Evolutionary conservation across 2,888 invertebrate species (phyloP).

Genomic region (Macrophya annulata): DNA sequence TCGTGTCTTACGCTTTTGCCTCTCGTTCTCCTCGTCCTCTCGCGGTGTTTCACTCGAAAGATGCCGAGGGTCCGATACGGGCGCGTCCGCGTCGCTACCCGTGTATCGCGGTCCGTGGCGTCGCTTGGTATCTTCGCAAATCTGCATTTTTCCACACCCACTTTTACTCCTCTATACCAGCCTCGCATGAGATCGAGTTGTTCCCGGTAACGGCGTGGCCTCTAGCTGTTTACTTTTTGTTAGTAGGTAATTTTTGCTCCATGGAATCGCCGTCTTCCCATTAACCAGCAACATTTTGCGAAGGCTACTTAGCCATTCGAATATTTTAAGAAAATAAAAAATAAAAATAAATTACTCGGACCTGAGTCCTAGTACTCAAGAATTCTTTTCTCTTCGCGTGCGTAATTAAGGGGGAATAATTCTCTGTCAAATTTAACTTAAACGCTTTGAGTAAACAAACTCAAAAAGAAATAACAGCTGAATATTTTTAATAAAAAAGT

Average conservation of each 20-base stretch:
- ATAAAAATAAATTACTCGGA: background rate
- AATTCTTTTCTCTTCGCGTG: background rate
- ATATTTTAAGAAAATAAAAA: constrained; percentile 4
- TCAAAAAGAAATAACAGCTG: background rate
- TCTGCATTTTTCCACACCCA: constrained; percentile 61
- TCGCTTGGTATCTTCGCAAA: constrained; percentile 62
- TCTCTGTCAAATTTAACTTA: background rate
- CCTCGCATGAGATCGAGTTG: constrained; percentile 48
- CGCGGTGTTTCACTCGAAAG: constrained; percentile 61
- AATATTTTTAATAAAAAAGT: background rate
- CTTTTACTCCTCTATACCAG: constrained; percentile 45
- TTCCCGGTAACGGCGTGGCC: constrained; percentile 53
- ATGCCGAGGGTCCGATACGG: constrained; percentile 70
- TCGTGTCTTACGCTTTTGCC: constrained; percentile 54
- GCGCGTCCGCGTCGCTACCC: constrained; percentile 69
- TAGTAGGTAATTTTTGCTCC: constrained; percentile 36
- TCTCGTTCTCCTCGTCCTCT: constrained; percentile 56
- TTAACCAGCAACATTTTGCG: background rate
- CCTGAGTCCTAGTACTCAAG: background rate
- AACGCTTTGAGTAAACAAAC: background rate
- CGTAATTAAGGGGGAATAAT: background rate
- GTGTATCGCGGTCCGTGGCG: constrained; percentile 63
- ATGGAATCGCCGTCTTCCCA: background rate
- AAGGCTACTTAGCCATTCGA: constrained; percentile 35
- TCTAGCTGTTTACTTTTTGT: constrained; percentile 52